Evolutionary conservation across 2,888 invertebrate species (phyloP).

Genomic region (Calliopum simillimum): DNA sequence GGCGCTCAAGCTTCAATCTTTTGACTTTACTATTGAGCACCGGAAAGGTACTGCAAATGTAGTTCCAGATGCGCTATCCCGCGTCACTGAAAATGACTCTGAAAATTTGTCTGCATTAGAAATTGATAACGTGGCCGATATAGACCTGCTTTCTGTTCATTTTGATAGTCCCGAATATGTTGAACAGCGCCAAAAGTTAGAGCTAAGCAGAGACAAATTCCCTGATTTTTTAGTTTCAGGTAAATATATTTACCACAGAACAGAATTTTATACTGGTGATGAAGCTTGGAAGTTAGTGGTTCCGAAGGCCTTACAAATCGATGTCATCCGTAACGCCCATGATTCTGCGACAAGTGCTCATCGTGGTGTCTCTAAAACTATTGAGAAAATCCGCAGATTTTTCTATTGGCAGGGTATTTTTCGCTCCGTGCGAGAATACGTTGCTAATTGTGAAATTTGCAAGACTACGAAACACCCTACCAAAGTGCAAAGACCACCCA

Average conservation of each 20-base stretch:
- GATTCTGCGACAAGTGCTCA: no score
- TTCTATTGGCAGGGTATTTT: conserved; percentile 27
- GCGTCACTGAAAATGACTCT: not conserved
- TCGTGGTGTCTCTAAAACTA: conserved; percentile 17
- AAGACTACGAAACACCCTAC: conserved; percentile 30
- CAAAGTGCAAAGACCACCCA: conserved; percentile 27
- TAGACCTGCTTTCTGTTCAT: not conserved
- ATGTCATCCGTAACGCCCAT: conserved; percentile 12
- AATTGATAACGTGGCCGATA: not conserved
- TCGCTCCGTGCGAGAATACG: not conserved
- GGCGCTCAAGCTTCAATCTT: conserved; percentile 6
- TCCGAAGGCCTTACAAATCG: not conserved
- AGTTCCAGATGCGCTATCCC: conserved; percentile 12
- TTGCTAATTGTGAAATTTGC: conserved; percentile 27
- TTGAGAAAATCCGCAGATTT: not conserved
- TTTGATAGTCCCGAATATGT: not conserved
- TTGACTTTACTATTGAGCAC: conserved; percentile 6
- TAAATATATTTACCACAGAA: not conserved
- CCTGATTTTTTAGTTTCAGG: not conserved
- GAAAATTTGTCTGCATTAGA: not conserved
- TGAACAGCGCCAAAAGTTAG: not conserved
- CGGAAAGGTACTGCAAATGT: conserved; percentile 5
- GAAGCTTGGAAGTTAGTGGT: conserved; percentile 19
- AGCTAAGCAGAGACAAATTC: not conserved
- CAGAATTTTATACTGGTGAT: not conserved